Conservation (phyloP, 1,140 invertebrate species). For the Elysia chlorotica region DNA sequence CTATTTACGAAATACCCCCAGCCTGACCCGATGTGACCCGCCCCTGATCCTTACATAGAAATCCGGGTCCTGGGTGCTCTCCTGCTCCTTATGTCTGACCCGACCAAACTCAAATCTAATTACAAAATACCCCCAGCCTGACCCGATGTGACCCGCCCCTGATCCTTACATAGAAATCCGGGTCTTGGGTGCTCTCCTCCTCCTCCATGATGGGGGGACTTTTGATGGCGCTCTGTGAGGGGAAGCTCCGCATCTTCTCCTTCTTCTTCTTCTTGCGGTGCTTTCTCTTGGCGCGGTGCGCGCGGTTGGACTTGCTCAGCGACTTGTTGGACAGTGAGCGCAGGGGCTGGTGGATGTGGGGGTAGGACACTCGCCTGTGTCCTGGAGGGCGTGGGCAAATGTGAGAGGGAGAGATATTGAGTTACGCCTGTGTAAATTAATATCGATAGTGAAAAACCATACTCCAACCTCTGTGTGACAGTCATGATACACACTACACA, state of each 20-base stretch:
- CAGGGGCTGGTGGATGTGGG: constrained; percentile 51
- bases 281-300: constrained; percentile 32
- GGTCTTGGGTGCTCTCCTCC: constrained; percentile 15
- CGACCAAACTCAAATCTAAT: no score
- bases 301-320: constrained; percentile 27
- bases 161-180: neutral
- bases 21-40: no score
- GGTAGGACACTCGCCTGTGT: constrained; percentile 45
- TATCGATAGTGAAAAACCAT: neutral
- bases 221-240: constrained; percentile 44
- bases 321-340: constrained; percentile 46
- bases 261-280: constrained; percentile 60
- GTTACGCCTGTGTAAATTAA: no score
- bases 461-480: neutral
- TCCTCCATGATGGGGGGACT: constrained; percentile 49
- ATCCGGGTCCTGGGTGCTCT: no score
- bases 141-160: neutral
- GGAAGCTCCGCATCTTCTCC: constrained; percentile 45
- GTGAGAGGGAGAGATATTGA: no score
- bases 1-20: no score
- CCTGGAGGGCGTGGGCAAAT: constrained; percentile 30
- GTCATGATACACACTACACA: neutral
- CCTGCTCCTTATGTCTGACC: no score
- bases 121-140: neutral
- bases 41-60: neutral